Percentiles rank a stretch among this genome's conserved stretches.
phyloP scores from a whole-genome alignment of 2,113 vertebrate species.

The Apodemus sylvaticus region DNA sequence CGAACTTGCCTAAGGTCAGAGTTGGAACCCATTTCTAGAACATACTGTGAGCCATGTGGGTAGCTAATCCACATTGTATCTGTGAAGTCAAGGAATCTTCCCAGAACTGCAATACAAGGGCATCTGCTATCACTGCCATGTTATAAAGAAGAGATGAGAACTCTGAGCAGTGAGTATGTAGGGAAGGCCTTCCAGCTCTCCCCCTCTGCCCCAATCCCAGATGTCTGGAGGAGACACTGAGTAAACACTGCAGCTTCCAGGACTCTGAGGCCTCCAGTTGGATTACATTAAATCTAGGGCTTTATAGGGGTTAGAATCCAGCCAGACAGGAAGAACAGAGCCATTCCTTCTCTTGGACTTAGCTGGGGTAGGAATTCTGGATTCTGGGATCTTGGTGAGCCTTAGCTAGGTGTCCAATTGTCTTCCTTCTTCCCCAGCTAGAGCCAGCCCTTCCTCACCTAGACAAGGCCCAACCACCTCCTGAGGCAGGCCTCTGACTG shows the following conservation, averaged over 20 bases:
- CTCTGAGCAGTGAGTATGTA: background rate
- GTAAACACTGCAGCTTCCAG: background rate
- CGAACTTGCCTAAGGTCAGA: background rate
- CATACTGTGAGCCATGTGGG: background rate
- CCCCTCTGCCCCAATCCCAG: background rate
- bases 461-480: background rate
- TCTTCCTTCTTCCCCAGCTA: background rate
- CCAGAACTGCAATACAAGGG: background rate
- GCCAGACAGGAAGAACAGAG: background rate
- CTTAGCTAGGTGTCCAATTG: background rate
- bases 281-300: background rate
- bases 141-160: background rate
- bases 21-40: background rate
- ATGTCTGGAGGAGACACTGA: background rate
- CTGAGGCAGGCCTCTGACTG: background rate
- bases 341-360: background rate
- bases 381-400: background rate
- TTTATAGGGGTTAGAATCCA: background rate
- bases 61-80: accelerated
- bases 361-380: background rate
- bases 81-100: background rate
- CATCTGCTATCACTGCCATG: background rate
- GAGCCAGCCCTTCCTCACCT: background rate
- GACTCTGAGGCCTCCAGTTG: background rate
- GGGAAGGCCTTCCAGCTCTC: background rate